Evolutionary conservation across 2,113 vertebrate genomes (phyloP).

Genomic region (Cacatua alba): DNA sequence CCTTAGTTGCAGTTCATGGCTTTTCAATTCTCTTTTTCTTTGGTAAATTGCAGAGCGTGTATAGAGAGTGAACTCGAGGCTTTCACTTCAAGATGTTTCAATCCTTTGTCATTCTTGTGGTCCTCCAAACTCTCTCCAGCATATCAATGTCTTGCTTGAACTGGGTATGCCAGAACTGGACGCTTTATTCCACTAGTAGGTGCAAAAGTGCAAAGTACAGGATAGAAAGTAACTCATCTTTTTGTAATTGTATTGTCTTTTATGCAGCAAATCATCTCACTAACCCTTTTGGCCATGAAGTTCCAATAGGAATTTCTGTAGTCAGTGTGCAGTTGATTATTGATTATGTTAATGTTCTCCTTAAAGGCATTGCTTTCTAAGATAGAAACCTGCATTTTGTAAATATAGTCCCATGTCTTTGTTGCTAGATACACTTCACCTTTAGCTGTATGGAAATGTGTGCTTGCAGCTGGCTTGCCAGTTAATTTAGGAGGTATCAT

Average conservation of each 20-base stretch:
- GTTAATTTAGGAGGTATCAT: background rate
- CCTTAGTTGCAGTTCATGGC: background rate
- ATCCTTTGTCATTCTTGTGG: background rate
- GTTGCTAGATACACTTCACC: background rate
- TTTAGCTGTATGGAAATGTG: background rate
- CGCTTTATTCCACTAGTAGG: constrained; percentile 16
- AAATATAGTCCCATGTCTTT: background rate
- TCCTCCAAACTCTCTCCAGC: background rate
- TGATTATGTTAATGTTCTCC: background rate
- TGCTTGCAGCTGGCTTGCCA: background rate
- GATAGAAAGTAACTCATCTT: background rate
- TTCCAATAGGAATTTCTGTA: background rate
- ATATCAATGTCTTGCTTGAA: constrained; percentile 1
- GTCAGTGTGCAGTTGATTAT: background rate
- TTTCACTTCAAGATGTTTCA: constrained; percentile 38
- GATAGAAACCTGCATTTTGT: background rate
- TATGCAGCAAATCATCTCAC: background rate
- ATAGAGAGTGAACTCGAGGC: background rate
- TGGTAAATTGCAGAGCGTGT: background rate
- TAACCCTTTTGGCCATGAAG: background rate
- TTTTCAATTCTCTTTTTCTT: constrained; percentile 30
- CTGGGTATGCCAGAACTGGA: background rate
- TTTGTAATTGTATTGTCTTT: background rate
- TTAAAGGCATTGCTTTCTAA: background rate
- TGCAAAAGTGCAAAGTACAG: background rate